Percentiles rank a stretch among this genome's conserved stretches.
phyloP scores from a whole-genome alignment of 2,113 vertebrate species.

The human region DNA sequence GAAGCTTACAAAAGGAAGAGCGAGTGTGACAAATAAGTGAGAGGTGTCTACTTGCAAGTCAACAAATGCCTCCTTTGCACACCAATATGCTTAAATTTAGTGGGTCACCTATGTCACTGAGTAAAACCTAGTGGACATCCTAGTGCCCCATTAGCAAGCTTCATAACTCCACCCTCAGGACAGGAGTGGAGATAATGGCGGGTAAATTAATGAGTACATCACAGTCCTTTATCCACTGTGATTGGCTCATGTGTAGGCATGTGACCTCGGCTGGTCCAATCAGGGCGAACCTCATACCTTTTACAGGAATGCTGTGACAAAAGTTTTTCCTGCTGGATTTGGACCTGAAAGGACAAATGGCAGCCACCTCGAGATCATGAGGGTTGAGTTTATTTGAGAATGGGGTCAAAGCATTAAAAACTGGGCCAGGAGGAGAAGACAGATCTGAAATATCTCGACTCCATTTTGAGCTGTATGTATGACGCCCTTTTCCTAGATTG shows the following conservation, averaged over 20 bases:
- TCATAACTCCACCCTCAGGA: background rate
- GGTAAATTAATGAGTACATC: background rate
- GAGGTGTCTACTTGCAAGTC: background rate
- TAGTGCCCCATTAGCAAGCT: background rate
- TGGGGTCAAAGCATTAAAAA: background rate
- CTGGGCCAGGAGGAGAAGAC: background rate
- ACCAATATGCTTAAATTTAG: background rate
- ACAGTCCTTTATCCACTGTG: background rate
- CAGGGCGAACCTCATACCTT: background rate
- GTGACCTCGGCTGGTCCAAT: background rate
- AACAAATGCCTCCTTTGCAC: background rate
- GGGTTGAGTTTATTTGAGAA: background rate
- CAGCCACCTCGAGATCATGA: background rate
- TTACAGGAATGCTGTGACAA: background rate
- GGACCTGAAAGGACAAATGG: background rate
- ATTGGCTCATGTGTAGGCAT: background rate
- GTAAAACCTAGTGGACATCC: background rate
- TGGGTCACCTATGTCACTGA: background rate
- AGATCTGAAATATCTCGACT: background rate
- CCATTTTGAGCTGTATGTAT: background rate
- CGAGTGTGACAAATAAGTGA: background rate
- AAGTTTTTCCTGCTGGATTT: background rate
- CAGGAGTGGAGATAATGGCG: background rate
- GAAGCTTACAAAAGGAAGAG: background rate
- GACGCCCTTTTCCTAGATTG: background rate